phyloP scores from a whole-genome alignment of 37 sponge, comb jelly and placozoan species.

The Aphrocallistes beatrix region DNA sequence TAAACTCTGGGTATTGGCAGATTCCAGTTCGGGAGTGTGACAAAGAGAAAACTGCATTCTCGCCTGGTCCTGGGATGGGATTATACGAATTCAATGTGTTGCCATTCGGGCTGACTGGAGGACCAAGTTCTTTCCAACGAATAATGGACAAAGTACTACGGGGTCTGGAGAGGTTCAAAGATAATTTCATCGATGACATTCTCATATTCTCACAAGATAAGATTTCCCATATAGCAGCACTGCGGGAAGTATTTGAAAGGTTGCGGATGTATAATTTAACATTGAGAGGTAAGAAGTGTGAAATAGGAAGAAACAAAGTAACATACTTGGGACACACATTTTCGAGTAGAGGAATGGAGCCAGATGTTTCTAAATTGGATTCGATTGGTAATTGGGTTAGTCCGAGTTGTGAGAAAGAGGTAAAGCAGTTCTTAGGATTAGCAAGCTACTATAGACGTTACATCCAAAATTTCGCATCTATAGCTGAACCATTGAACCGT shows the following conservation, averaged over 20 bases:
- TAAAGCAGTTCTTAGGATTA: too few relatives aligned
- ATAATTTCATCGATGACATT: conserved; percentile 24
- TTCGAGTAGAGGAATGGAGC: neutral
- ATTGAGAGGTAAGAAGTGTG: too few relatives aligned
- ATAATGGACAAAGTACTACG: neutral
- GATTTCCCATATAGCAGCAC: neutral
- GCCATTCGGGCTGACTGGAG: conserved; percentile 23
- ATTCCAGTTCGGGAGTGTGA: neutral
- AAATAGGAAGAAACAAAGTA: too few relatives aligned
- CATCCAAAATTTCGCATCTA: too few relatives aligned
- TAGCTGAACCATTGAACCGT: too few relatives aligned
- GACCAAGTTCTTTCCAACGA: conserved; percentile 19
- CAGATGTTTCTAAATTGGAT: neutral
- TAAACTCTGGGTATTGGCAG: conserved; percentile 23
- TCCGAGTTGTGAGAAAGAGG: neutral
- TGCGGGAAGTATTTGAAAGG: conserved; percentile 18
- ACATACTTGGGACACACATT: conserved; percentile 5
- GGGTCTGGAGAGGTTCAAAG: neutral
- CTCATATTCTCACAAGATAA: neutral
- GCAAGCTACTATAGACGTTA: too few relatives aligned
- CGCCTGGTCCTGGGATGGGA: conserved; percentile 20
- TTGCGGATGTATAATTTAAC: neutral
- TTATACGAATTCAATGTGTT: conserved; percentile 9
- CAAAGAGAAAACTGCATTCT: conserved; percentile 18
- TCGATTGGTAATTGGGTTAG: too few relatives aligned